Evolutionary conservation across 2,888 invertebrate genomes (phyloP), one percentile per base, ranked within the genome.

Genomic region (Rhagophthalmus giganteus): DNA sequence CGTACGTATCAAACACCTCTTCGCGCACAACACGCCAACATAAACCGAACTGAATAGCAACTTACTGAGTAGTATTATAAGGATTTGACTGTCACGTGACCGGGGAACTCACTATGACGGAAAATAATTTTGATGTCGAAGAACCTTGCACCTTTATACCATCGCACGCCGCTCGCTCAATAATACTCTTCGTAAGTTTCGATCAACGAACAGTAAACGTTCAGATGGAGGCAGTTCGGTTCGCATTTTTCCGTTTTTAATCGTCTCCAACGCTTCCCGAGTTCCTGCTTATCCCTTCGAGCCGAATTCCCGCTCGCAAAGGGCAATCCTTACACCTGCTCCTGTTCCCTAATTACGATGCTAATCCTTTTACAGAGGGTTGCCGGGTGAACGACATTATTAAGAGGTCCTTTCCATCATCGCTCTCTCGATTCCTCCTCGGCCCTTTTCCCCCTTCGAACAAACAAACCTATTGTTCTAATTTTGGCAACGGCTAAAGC

Each of bases 31-130:
- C 54, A 44, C 49, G 39, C 46, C 28, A 48, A 54, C 39, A 31
- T 50, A 50, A 37, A 56, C 45, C 54, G 44, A 49, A 56, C 56
- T 56, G 56, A 50, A 54, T 49, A 46, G 50, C 45, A 54, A 56
- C 46, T 56, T 50, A 56, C 46, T 40, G 33, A 40, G 54, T 54
- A 56, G 54, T 54, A 52, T 53, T 56, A 56, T 56, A 56, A 56
- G 56, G 54, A 56, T 50, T 46, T 42, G 40, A 34, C 9, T 8
- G 50, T 56, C 56, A 56, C 54, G 50, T 56, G 56, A 54, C 48
- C 40, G 37, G 45, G 35, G 55, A 38, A 42, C 47, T 53, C 47
- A 28, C 47, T 48, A 42, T 38, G 33, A 26, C 24, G 28, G 53
- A 53, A 53, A 41, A 33, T 27, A 48, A 48, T 46, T 47, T 53